Evolutionary conservation across 2,888 invertebrate species (phyloP), one percentile per base, ranked within the genome.

Genomic region (Taenaris catops): DNA sequence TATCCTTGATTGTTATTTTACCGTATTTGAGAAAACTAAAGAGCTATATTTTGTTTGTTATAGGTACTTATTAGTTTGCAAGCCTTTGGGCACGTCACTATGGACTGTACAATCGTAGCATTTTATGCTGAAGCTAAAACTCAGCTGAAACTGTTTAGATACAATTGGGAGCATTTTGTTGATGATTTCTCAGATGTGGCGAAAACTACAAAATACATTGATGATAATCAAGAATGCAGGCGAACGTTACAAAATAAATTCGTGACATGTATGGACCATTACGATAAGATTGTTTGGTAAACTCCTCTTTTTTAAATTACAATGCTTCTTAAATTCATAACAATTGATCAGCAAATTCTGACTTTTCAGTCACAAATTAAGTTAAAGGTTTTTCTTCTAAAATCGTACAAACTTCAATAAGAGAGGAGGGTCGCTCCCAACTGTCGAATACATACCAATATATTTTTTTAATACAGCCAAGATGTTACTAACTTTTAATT

Each of bases 41-140:
- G n/a, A n/a, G n/a, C n/a, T n/a, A n/a, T n/a, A n/a, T n/a, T n/a
- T n/a, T n/a, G n/a, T n/a, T n/a, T n/a, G n/a, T n/a, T n/a, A n/a
- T n/a, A n/a, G n/a, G n/a, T 70, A 8, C 34, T 65, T 8, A 64
- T 76, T 44, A 58, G 57, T 4, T 38, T 68, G 4, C 79, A 79
- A 63, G 83, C 61, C 0, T 74, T 63, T 29, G 78, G 69, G 0
- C 67, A 78, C 38, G 67, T 68, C 1, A 74, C 78, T 3, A 62
- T 79, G 72, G 81, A 83, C 34, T 79, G 79, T 26, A 75, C 71
- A 1, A 71, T 83, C 5, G 72, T 74, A 1, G 59, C 69, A 2
- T 71, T 81, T 25, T 79, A 68, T 44, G 59, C 70, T 0, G 76
- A 75, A 55, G 69, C 66, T 8, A 67, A 60, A 41, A 62, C 60